Evolutionary conservation across 1,140 invertebrate genomes (phyloP).

Genomic region (Drosophila dunni): DNA sequence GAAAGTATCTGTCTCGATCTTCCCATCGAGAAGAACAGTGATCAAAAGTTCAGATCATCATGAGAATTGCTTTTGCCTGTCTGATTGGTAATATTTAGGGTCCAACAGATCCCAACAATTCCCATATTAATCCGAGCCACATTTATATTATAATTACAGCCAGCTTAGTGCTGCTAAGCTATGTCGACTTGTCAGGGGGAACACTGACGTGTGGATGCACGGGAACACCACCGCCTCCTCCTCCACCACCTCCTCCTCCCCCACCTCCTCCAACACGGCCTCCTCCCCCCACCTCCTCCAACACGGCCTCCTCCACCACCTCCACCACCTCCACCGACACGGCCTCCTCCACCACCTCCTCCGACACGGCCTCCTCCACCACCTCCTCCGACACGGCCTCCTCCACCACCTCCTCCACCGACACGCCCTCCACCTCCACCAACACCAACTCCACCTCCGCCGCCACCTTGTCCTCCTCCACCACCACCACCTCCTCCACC

Average conservation of each 20-base stretch:
- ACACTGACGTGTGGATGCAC: neutral
- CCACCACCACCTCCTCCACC: too few relatives aligned
- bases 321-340: neutral
- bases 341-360: too few relatives aligned
- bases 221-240: neutral
- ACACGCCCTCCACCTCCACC: too few relatives aligned
- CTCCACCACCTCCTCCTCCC: neutral
- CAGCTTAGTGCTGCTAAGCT: neutral
- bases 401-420: too few relatives aligned
- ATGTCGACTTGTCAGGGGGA: neutral
- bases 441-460: too few relatives aligned
- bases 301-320: neutral
- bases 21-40: slow-evolving; percentile 16
- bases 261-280: neutral
- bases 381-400: too few relatives aligned
- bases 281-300: neutral
- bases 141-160: neutral
- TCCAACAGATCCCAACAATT: neutral
- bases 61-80: slow-evolving; percentile 27
- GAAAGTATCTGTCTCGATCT: slow-evolving; percentile 10
- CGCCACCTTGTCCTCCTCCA: too few relatives aligned
- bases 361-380: too few relatives aligned
- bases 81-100: slow-evolving; percentile 29
- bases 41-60: neutral
- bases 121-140: neutral